Evolutionary conservation across 1,140 invertebrate genomes (phyloP).

Genomic region (Heliconius hewitsoni): DNA sequence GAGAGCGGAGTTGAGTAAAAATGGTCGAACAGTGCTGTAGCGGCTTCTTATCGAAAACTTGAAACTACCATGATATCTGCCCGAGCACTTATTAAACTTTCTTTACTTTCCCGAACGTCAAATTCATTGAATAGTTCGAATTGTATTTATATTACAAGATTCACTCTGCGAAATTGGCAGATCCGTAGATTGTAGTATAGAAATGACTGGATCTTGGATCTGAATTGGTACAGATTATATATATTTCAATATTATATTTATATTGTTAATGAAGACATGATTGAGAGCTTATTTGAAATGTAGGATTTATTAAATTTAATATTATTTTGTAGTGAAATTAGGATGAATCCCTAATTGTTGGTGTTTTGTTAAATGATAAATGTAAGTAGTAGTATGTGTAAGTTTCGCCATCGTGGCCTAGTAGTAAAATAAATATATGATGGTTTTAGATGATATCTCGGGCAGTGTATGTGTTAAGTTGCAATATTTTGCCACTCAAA

Average conservation of each 20-base stretch:
- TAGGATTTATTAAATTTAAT: too few species aligned
- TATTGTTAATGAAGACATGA: too few species aligned
- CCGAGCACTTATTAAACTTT: constrained; percentile 69
- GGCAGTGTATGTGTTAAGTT: too few species aligned
- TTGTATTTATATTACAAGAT: constrained; percentile 28
- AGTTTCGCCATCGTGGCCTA: too few species aligned
- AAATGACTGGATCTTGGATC: neutral
- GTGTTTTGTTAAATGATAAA: too few species aligned
- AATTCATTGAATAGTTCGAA: constrained; percentile 52
- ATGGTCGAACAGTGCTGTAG: constrained; percentile 63
- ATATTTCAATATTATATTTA: neutral
- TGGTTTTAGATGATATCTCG: too few species aligned
- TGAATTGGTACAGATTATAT: neutral
- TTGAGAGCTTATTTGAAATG: too few species aligned
- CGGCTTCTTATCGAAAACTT: constrained; percentile 62
- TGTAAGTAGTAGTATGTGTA: too few species aligned
- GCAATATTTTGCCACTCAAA: too few species aligned
- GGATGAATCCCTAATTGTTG: too few species aligned
- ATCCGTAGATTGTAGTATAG: neutral
- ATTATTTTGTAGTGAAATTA: too few species aligned
- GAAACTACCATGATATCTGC: constrained; percentile 65
- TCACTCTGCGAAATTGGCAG: constrained; percentile 17
- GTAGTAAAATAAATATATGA: too few species aligned
- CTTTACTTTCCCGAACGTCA: constrained; percentile 58
- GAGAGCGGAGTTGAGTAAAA: constrained; percentile 49